Conservation (phyloP, 2,797 vertebrate species). For the Phalanger gymnotis region DNA sequence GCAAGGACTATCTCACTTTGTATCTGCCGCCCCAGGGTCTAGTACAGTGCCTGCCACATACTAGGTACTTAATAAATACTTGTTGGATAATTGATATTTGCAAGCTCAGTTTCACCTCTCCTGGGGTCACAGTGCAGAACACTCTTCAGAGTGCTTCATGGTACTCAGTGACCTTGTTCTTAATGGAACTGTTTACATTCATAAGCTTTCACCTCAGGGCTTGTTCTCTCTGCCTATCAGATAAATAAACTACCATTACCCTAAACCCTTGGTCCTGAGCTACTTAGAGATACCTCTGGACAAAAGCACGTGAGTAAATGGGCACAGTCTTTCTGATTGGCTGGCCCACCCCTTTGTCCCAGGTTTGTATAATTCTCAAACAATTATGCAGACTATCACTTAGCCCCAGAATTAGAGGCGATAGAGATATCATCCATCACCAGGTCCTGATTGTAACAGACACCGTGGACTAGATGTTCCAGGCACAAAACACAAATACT, state of each 20-base stretch:
- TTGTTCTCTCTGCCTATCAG: neutral
- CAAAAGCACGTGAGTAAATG: slow-evolving; percentile 10
- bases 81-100: neutral
- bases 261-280: neutral
- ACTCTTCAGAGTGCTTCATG: slow-evolving; percentile 7
- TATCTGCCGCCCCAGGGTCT: neutral
- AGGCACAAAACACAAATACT: neutral
- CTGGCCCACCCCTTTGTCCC: slow-evolving; percentile 7
- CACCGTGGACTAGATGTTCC: slow-evolving; percentile 3
- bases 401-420: neutral
- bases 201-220: slow-evolving; percentile 26
- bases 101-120: neutral
- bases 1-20: neutral
- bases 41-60: neutral
- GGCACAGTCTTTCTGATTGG: slow-evolving; percentile 25
- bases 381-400: neutral
- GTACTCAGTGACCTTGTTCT: neutral
- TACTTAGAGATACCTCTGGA: slow-evolving; percentile 11
- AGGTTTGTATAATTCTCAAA: slow-evolving; percentile 13
- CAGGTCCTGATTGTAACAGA: neutral
- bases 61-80: neutral
- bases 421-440: slow-evolving; percentile 8
- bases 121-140: neutral
- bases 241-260: neutral
- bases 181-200: slow-evolving; percentile 31